Percentiles rank a stretch among this genome's conserved stretches.
phyloP scores from a whole-genome alignment of 2,113 vertebrate genomes.

The Entosphenus tridentatus region DNA sequence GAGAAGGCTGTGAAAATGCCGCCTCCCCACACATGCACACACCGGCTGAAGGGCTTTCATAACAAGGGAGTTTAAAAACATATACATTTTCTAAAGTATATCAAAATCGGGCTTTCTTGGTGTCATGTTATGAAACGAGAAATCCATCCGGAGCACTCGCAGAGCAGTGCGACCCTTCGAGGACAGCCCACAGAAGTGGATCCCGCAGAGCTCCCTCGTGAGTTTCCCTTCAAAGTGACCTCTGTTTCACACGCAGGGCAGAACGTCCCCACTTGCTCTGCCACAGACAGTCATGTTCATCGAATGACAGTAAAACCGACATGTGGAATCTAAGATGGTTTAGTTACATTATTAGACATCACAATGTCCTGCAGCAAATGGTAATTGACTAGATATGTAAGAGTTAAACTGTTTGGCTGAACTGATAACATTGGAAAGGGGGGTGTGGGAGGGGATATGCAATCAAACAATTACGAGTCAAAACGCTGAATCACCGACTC shows the following conservation, averaged over 20 bases:
- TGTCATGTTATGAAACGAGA: not conserved
- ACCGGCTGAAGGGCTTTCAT: slow-evolving; percentile 2
- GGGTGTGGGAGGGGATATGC: not conserved
- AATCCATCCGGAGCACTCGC: not conserved
- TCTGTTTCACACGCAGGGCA: too few species aligned
- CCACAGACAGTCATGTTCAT: too few species aligned
- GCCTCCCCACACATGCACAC: not conserved
- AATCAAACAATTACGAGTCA: not conserved
- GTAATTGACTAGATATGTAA: not conserved
- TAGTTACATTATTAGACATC: too few species aligned
- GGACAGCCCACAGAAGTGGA: too few species aligned
- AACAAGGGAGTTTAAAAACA: not conserved
- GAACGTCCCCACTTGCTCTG: too few species aligned
- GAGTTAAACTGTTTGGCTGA: not conserved
- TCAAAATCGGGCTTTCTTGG: not conserved
- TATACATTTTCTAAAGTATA: not conserved
- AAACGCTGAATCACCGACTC: not conserved
- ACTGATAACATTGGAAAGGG: not conserved
- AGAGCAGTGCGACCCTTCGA: too few species aligned
- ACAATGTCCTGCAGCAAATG: not conserved
- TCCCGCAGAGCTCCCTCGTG: too few species aligned
- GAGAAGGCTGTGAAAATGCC: too few species aligned
- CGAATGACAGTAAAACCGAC: too few species aligned
- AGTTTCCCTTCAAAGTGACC: too few species aligned
- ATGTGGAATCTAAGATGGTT: too few species aligned